Conservation (phyloP, 2,797 vertebrate species). For the Leptatherina wallacei region DNA sequence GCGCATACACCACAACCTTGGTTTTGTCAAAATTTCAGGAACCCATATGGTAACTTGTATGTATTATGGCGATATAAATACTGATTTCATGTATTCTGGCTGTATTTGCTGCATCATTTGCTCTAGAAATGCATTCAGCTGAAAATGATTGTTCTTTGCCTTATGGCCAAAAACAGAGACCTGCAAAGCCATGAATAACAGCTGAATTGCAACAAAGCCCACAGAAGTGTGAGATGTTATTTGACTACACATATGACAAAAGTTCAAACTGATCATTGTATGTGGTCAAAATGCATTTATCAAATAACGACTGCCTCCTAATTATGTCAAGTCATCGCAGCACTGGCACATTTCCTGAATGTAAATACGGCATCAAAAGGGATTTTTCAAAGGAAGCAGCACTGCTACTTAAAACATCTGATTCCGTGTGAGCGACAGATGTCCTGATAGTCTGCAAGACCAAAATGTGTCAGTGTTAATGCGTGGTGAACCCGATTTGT, state of each 20-base stretch:
- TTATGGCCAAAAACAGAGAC: constrained; percentile 31
- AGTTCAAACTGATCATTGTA: background rate
- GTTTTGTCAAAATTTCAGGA: constrained; percentile 14
- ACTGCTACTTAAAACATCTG: constrained; percentile 51
- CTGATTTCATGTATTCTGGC: background rate
- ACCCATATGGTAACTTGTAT: constrained; percentile 9
- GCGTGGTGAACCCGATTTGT: constrained; percentile 40
- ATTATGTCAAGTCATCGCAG: constrained; percentile 12
- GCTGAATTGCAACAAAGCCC: constrained; percentile 15
- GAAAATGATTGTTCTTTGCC: constrained; percentile 39
- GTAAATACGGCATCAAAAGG: constrained; percentile 33
- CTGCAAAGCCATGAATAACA: constrained; percentile 32
- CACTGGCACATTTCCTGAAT: constrained; percentile 9
- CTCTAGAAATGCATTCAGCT: constrained; percentile 53
- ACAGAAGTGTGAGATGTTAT: constrained; percentile 7
- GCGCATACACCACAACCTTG: constrained; percentile 5
- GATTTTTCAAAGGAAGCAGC: constrained; percentile 25
- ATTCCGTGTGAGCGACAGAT: constrained; percentile 65
- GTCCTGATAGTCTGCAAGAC: constrained; percentile 46
- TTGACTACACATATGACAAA: constrained; percentile 16
- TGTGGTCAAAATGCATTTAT: background rate
- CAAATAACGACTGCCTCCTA: background rate
- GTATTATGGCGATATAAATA: constrained; percentile 20
- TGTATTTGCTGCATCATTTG: constrained; percentile 32
- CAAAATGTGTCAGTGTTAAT: constrained; percentile 52